Evolutionary conservation across 2,888 invertebrate species (phyloP).

Genomic region (Magallana nippona): DNA sequence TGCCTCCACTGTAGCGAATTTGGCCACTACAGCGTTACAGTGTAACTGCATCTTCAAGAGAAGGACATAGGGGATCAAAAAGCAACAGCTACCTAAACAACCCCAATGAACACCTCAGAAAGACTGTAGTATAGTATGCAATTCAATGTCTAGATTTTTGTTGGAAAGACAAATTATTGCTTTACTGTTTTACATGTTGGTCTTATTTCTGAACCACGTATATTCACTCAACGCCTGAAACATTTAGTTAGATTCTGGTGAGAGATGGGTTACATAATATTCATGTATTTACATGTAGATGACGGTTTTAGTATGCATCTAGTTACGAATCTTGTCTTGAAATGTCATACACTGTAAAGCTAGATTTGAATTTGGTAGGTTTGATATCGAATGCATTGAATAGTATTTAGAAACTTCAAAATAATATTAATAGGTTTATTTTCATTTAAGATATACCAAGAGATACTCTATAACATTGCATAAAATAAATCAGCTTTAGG

Average conservation of each 20-base stretch:
- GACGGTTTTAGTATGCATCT: background rate
- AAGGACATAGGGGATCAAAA: too few species aligned
- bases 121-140: too few species aligned
- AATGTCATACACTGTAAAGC: background rate
- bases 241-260: background rate
- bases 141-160: background rate
- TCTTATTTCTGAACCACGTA: background rate
- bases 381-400: background rate
- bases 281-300: background rate
- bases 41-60: too few species aligned
- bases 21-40: too few species aligned
- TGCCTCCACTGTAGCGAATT: too few species aligned
- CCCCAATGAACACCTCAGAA: too few species aligned
- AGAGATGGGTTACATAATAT: background rate
- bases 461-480: background rate
- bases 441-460: background rate
- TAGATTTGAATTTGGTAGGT: background rate
- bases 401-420: background rate
- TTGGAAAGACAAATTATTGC: background rate
- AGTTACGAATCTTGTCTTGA: background rate
- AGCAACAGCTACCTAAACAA: too few species aligned
- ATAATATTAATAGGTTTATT: background rate
- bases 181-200: background rate
- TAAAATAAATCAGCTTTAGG: background rate
- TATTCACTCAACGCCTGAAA: background rate